Base-by-base conservation (phyloP, 2,113 vertebrate genomes). In the Plectropomus leopardus region DNA sequence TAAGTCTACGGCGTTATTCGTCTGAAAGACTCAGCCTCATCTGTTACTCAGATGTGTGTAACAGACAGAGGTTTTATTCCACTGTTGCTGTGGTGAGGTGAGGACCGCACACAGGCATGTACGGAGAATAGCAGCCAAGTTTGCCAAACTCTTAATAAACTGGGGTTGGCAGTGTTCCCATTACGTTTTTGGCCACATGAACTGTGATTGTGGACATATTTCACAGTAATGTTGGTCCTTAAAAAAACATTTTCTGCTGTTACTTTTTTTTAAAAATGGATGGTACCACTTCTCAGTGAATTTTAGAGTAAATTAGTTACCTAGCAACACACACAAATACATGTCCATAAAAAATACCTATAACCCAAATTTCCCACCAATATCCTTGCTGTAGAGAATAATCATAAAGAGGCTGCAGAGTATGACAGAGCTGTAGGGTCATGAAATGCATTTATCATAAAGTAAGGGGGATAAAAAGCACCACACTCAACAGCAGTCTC, bases 131-230 rank as follows among this genome's bases (percentile, higher is more conserved):
- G 21, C 73, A 51, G 72, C 44, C 64, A 67, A 34, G 76, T 78
- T 79, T 70, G 70, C 78, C 42, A 24, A 77, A 63, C 45, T 50
- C 32, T 70, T 65, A 72, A 85, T 70, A 80, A 85, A 86, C 40
- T 21, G 26, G 28, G 8, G 1, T 13, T 86, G 78, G 74, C 34
- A 4, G 26, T 0, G 59, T 15, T 82, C 57, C 72, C 0, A 0
- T 63, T 51, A 23, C 36, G 55, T 54, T 72, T 51, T 21, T 6
- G 24, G 70, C 66, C 34, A 47, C 64, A 36, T 47, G 24, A 78
- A 34, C 36, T 51, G 58, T 42, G 34, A 6, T 57, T 28, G 0
- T 11, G 11, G 26, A 44, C 47, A 28, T 59, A 48, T 76, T 65
- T 77, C 59, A 45, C 58, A 28, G 48, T 16, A 44, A 40, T 7